Percentiles rank a stretch among this genome's conserved stretches.
Evolutionary conservation across 2,113 vertebrate species (phyloP).

Genomic region (Benthochromis sp.): DNA sequence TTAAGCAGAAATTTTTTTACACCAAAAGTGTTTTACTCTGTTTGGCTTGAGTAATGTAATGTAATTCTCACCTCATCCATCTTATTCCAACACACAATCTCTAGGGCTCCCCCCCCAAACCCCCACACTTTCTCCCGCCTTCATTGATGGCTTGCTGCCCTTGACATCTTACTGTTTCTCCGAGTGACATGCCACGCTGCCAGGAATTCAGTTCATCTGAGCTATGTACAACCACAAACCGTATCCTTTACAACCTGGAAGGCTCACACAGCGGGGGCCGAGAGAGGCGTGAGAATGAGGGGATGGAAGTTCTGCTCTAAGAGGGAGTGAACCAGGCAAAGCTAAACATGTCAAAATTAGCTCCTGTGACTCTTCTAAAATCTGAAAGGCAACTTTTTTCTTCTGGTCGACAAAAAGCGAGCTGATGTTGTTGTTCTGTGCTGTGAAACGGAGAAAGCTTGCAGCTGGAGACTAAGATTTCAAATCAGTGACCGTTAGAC

Average conservation of each 20-base stretch:
- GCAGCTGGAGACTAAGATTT: background rate
- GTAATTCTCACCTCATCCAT: conserved; percentile 55
- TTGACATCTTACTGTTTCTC: conserved; percentile 46
- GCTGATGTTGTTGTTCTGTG: background rate
- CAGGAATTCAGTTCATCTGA: conserved; percentile 57
- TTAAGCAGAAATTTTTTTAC: background rate
- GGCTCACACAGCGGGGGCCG: background rate
- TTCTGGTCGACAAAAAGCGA: background rate
- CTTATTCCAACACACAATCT: conserved; percentile 30
- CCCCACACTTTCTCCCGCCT: background rate
- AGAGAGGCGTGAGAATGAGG: background rate
- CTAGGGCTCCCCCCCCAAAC: background rate
- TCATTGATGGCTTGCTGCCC: conserved; percentile 5
- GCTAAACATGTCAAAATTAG: conserved; percentile 2
- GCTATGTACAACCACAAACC: conserved; percentile 35
- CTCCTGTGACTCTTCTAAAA: background rate
- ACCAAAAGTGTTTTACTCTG: background rate
- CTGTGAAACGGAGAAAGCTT: background rate
- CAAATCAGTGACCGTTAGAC: background rate
- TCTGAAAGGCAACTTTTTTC: background rate
- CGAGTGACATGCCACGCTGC: conserved; percentile 17
- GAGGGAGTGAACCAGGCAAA: background rate
- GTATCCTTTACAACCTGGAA: conserved; percentile 51
- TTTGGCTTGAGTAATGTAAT: conserved; percentile 21
- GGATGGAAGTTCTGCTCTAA: background rate